phyloP scores from a whole-genome alignment of 2,113 vertebrate species.

The Heteronetta atricapilla region DNA sequence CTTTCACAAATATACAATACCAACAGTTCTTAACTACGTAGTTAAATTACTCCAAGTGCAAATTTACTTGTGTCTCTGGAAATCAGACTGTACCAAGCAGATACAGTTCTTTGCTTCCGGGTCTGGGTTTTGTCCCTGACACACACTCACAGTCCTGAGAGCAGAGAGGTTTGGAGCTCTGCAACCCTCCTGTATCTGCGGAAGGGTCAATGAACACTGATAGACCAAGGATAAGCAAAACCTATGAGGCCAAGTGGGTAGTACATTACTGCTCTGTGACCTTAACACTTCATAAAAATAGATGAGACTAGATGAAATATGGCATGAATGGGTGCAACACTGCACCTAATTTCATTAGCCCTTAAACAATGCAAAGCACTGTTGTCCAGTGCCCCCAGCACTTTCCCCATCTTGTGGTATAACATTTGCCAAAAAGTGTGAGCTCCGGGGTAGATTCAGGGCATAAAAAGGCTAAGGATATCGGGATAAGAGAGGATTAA shows the following conservation, averaged over 20 bases:
- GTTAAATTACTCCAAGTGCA: not conserved
- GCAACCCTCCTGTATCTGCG: not conserved
- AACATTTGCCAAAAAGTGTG: not conserved
- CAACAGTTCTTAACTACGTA: not conserved
- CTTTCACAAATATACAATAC: not conserved
- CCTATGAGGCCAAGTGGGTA: not conserved
- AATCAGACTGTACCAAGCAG: not conserved
- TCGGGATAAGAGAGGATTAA: not conserved
- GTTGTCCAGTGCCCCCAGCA: not conserved
- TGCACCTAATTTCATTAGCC: not conserved
- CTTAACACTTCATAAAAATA: not conserved
- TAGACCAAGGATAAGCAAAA: not conserved
- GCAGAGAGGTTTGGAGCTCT: not conserved
- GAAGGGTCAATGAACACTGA: not conserved
- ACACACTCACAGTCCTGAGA: not conserved
- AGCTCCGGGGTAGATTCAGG: not conserved
- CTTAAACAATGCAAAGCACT: not conserved
- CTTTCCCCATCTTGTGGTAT: not conserved
- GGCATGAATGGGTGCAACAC: not conserved
- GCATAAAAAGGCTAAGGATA: not conserved
- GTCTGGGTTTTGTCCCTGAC: not conserved
- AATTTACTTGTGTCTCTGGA: not conserved
- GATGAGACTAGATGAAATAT: not conserved
- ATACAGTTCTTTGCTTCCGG: not conserved
- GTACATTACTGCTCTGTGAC: not conserved